phyloP scores from a whole-genome alignment of 2,113 vertebrate species.

The Lontra canadensis region DNA sequence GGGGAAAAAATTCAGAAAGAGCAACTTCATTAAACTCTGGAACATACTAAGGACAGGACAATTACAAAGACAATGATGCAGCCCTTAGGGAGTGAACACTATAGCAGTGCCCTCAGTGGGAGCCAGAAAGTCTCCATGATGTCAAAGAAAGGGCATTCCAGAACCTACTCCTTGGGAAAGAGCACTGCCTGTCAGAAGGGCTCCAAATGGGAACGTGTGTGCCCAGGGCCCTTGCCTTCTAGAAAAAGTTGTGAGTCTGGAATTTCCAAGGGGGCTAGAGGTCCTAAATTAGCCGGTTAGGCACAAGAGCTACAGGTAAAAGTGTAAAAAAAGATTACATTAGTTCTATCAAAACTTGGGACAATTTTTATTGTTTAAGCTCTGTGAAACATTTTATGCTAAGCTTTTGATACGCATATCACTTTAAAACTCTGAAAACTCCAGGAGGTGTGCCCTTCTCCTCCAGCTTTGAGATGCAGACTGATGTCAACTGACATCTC shows the following conservation, averaged over 20 bases:
- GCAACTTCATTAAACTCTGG: neutral
- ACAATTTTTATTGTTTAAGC: neutral
- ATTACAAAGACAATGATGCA: neutral
- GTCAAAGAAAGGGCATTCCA: neutral
- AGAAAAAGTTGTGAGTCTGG: neutral
- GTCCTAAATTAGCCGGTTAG: neutral
- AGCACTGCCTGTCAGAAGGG: neutral
- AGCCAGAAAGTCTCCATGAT: neutral
- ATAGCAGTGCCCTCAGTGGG: neutral
- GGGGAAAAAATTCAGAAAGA: neutral
- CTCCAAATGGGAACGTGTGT: neutral
- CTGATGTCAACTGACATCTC: no score
- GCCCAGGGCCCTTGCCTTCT: neutral
- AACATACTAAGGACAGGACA: neutral
- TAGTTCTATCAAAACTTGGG: neutral
- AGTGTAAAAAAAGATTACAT: neutral
- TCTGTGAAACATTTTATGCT: neutral
- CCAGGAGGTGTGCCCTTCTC: neutral
- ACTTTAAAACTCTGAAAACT: neutral
- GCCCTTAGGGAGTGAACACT: neutral
- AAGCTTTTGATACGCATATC: neutral
- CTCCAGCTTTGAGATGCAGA: neutral
- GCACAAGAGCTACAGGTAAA: neutral
- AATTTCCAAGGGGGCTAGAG: neutral
- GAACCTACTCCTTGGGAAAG: neutral